These are phyloP conservation scores for Phymorhynchus buccinoides DNA, from an alignment of 1,140 invertebrate genomes.

Conservation along the genomic window DNA sequence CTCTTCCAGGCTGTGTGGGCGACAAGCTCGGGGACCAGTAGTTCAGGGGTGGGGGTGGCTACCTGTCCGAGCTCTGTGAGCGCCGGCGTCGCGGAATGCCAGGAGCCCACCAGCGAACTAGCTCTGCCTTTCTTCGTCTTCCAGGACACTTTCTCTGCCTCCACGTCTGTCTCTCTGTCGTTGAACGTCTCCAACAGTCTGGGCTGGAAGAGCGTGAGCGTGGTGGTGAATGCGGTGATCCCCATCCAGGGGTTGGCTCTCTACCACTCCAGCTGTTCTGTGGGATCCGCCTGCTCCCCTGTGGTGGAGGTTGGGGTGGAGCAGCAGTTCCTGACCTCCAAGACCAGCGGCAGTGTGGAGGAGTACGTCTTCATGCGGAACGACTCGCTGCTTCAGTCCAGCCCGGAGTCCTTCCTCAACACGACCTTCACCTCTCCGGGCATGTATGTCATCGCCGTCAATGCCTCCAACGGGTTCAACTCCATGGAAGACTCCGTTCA, in stretches of 20 bases:
- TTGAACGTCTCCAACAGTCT: slow-evolving; percentile 41
- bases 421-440: background rate
- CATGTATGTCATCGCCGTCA: slow-evolving; percentile 15
- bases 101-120: slow-evolving; percentile 40
- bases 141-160: slow-evolving; percentile 28
- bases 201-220: slow-evolving; percentile 19
- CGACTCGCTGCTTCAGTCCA: background rate
- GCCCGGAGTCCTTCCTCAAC: background rate
- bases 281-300: background rate
- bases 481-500: slow-evolving; percentile 4
- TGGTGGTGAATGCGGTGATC: slow-evolving; percentile 25
- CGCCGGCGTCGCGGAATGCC: slow-evolving; percentile 13
- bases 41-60: slow-evolving; percentile 18
- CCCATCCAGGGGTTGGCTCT: slow-evolving; percentile 20
- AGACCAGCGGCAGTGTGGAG: slow-evolving; percentile 3
- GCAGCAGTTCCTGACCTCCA: background rate
- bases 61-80: slow-evolving; percentile 38
- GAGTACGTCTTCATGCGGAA: slow-evolving; percentile 10
- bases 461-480: slow-evolving; percentile 32
- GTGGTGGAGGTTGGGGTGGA: slow-evolving; percentile 12
- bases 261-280: slow-evolving; percentile 9
- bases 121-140: slow-evolving; percentile 46
- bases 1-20: slow-evolving; percentile 41
- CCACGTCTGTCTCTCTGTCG: slow-evolving; percentile 11
- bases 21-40: slow-evolving; percentile 20